A percentile compares a stretch with the other conserved stretches of the same genome.
These are phyloP conservation scores for Drosophila kanapiae DNA, from an alignment of 1,140 invertebrate species.

Conservation along the genomic window DNA sequence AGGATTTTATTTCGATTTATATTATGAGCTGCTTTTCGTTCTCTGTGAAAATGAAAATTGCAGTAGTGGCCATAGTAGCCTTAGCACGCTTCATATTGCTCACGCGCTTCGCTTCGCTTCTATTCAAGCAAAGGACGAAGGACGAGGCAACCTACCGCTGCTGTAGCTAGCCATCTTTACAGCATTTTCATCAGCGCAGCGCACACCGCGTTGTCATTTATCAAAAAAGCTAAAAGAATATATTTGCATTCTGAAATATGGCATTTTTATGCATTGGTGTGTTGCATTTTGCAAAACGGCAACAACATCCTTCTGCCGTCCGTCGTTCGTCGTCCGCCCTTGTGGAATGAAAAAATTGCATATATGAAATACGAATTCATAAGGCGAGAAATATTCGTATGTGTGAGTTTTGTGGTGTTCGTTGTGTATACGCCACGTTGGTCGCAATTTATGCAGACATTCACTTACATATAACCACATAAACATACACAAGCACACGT, in stretches of 20 bases:
- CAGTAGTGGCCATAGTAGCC: conserved; percentile 38
- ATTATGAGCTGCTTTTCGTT: too few species aligned
- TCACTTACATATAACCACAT: conserved; percentile 46
- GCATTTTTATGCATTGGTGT: conserved; percentile 83
- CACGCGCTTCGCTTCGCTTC: conserved; percentile 51
- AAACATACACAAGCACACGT: conserved; percentile 19
- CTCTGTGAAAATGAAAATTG: conserved; percentile 7
- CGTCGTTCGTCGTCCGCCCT: conserved; percentile 6
- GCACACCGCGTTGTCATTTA: conserved; percentile 79
- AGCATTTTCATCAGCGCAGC: conserved; percentile 77
- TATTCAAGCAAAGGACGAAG: conserved; percentile 48
- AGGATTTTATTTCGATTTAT: too few species aligned
- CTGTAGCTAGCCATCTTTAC: conserved; percentile 6
- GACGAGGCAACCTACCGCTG: conserved; percentile 12
- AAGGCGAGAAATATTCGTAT: conserved; percentile 77
- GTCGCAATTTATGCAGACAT: conserved; percentile 77
- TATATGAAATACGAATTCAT: conserved; percentile 83
- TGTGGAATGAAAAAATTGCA: conserved; percentile 59
- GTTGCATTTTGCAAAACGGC: conserved; percentile 71
- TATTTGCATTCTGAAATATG: conserved; percentile 83
- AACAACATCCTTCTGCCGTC: conserved; percentile 55
- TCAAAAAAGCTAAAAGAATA: conserved; percentile 84
- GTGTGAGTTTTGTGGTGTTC: conserved; percentile 42
- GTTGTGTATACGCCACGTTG: conserved; percentile 80
- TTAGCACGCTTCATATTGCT: conserved; percentile 77